Conservation (phyloP, 1,140 invertebrate genomes). For the Lasioglossum albipes region DNA sequence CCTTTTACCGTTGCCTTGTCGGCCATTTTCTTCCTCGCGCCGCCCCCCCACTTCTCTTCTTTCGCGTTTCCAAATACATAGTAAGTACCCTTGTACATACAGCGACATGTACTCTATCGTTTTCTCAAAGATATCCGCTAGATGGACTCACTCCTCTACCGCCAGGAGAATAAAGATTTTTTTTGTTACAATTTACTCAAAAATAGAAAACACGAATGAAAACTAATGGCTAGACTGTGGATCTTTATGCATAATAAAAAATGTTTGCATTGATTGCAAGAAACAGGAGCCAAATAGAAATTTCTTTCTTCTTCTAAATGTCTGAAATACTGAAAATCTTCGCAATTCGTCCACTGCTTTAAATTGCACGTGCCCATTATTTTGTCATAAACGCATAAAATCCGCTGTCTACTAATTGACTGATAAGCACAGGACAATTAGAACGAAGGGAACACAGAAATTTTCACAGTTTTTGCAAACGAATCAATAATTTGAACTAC, state of each 20-base stretch:
- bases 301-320: no score
- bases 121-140: slow-evolving; percentile 25
- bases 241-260: no score
- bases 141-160: slow-evolving; percentile 30
- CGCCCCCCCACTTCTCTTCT: slow-evolving; percentile 65
- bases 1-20: slow-evolving; percentile 78
- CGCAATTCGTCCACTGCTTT: no score
- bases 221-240: background rate
- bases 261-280: no score
- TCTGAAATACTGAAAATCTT: no score
- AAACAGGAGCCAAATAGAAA: no score
- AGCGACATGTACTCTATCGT: background rate
- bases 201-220: background rate
- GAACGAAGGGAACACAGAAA: background rate
- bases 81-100: slow-evolving; percentile 1
- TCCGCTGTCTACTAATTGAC: no score
- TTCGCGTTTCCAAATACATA: slow-evolving; percentile 31
- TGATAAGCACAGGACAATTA: background rate
- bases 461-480: no score
- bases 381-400: no score
- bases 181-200: background rate
- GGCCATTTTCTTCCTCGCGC: slow-evolving; percentile 78
- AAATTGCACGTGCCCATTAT: no score
- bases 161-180: slow-evolving; percentile 1
- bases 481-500: no score